Evolutionary conservation across 2,113 vertebrate genomes (phyloP), one percentile per base, ranked within the genome.

Genomic region (Rousettus leschenaultii): DNA sequence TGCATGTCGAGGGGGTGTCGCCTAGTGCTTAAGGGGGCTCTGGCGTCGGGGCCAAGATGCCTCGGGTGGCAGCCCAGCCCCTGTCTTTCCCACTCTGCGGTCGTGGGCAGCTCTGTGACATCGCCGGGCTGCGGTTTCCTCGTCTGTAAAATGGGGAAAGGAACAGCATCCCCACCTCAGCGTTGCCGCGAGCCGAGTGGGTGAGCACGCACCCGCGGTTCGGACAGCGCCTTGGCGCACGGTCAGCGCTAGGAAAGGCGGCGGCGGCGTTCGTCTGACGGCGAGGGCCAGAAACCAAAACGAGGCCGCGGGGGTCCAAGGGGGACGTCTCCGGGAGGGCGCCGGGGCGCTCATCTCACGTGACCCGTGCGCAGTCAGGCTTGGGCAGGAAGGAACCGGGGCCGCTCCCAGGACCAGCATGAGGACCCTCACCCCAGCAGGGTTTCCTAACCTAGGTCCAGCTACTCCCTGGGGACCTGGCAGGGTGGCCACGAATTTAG

Each of bases 191-290:
- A 91, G 51, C 51, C 13, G 40, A 10, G 35, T 65, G n/a, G 35
- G 70, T 15, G 22, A 16, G 26, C 35, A 1, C 5, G 24, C 2
- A 12, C 21, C 2, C 0, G 0, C 33, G 35, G 13, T n/a, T 38
- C n/a, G 40, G 57, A 79, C 14, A 48, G 35, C 13, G 51, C 80
- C 51, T 75, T 15, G 6, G 18, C 18, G 7, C 13, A 1, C 0
- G 21, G 35, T 33, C 57, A 73, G 55, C n/a, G 15, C 30, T 10
- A 2, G 11, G 33, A 33, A 68, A 24, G 53, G 63, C 5, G 33
- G 13, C 3, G 24, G 77, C 26, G 28, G 12, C 10, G 0, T 18
- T 74, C 18, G 74, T 75, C 48, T 48, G 28, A n/a, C 59, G 57
- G 38, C 66, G 87, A 6, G 43, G 74, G 19, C 15, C 33, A 48